Conservation (phyloP, 2,113 vertebrate genomes). For the Ariopsis seemanni region DNA sequence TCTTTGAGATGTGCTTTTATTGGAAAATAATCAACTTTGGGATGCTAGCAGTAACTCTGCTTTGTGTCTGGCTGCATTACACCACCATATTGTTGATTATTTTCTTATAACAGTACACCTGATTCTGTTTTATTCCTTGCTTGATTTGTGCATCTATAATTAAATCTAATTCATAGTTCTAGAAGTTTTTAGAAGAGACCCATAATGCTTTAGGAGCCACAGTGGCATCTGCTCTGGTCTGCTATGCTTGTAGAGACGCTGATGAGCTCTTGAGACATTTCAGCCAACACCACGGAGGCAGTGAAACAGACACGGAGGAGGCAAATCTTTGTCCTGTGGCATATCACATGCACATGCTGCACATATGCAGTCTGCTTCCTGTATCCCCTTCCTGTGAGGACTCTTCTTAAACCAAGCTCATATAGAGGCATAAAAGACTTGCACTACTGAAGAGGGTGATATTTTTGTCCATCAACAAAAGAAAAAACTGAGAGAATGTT, state of each 20-base stretch:
- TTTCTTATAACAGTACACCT: not conserved
- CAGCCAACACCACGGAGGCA: slow-evolving; percentile 20
- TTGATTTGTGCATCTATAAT: slow-evolving; percentile 60
- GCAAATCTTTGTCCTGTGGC: slow-evolving; percentile 31
- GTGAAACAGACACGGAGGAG: slow-evolving; percentile 27
- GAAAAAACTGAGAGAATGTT: not conserved
- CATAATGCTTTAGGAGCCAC: not conserved
- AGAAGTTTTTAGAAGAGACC: not conserved
- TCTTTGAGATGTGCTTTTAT: not conserved
- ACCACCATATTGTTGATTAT: not conserved
- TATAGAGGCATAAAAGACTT: not conserved
- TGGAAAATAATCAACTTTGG: not conserved
- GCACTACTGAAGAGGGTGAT: not conserved
- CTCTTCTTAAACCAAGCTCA: not conserved
- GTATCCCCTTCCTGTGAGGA: slow-evolving; percentile 43
- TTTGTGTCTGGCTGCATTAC: not conserved
- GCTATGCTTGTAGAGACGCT: slow-evolving; percentile 29
- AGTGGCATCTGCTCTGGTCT: slow-evolving; percentile 23
- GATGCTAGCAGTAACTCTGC: not conserved
- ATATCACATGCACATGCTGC: slow-evolving; percentile 37
- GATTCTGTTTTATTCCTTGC: not conserved
- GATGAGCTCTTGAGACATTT: slow-evolving; percentile 17
- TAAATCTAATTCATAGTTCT: slow-evolving; percentile 63
- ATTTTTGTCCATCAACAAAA: not conserved
- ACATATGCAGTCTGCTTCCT: slow-evolving; percentile 53